A percentile compares a stretch with the other conserved stretches of the same genome.
These are phyloP conservation scores for Salticus scenicus DNA, from an alignment of 2,888 invertebrate genomes.

Conservation along the genomic window DNA sequence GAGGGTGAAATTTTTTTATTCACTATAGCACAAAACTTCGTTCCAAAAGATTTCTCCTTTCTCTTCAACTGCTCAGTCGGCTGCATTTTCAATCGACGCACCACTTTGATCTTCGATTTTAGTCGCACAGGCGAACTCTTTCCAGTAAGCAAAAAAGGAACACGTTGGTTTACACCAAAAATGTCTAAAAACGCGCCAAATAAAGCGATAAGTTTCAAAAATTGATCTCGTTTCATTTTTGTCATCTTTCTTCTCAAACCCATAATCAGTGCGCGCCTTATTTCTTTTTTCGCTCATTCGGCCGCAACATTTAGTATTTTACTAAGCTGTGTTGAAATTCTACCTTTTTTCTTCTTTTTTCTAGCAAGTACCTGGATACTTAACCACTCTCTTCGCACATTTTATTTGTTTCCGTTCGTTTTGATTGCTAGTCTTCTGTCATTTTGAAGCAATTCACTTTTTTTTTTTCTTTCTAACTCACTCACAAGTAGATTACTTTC, in stretches of 20 bases:
- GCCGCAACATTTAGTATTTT: conserved; percentile 40
- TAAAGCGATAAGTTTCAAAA: too few species aligned
- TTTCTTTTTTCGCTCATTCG: conserved; percentile 54
- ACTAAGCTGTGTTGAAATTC: not conserved
- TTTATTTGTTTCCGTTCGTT: conserved; percentile 26
- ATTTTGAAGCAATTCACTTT: not conserved
- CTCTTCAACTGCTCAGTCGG: too few species aligned
- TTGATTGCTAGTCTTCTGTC: not conserved
- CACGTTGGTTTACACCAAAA: too few species aligned
- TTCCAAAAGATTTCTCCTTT: too few species aligned
- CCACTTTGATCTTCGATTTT: too few species aligned
- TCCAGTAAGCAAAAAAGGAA: too few species aligned
- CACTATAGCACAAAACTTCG: too few species aligned
- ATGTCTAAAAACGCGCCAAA: not conserved
- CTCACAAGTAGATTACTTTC: not conserved
- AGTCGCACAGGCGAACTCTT: too few species aligned
- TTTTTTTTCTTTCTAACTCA: not conserved
- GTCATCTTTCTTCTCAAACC: conserved; percentile 22
- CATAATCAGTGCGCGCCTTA: conserved; percentile 58
- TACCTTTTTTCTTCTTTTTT: not conserved
- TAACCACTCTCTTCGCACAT: conserved; percentile 18
- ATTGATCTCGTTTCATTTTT: not conserved
- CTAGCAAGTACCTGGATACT: conserved; percentile 32
- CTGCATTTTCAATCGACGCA: too few species aligned
- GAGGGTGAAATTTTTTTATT: too few species aligned